Conservation (phyloP, 2,888 invertebrate species). For the Cantharis lateralis region DNA sequence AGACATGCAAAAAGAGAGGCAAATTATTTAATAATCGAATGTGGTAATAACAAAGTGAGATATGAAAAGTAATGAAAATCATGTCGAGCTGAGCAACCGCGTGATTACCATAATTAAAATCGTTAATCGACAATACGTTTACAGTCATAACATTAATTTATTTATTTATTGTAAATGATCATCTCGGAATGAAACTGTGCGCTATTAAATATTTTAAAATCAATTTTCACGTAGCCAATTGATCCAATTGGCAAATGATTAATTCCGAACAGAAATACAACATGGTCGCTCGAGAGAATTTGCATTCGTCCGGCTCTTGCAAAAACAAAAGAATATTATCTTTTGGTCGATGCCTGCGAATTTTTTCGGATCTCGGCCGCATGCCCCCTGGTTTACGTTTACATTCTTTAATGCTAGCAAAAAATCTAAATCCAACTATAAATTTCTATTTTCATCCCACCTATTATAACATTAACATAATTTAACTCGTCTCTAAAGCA, state of each 20-base stretch:
- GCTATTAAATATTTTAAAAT: neutral
- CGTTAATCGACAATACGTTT: slow-evolving; percentile 12
- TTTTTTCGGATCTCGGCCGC: neutral
- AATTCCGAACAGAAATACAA: too few species aligned
- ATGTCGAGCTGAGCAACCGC: slow-evolving; percentile 4
- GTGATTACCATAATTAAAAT: slow-evolving; percentile 18
- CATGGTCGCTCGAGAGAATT: too few species aligned
- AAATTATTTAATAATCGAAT: neutral
- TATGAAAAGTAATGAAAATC: neutral
- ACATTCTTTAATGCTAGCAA: neutral
- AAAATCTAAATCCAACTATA: neutral
- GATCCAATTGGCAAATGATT: neutral
- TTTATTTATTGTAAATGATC: slow-evolving; percentile 14
- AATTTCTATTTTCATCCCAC: neutral
- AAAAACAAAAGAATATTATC: too few species aligned
- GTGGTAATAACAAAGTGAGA: neutral
- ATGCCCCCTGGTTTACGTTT: neutral
- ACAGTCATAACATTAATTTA: slow-evolving; percentile 17
- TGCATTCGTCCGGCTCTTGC: too few species aligned
- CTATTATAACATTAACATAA: neutral
- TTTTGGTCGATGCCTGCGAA: neutral
- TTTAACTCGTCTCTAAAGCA: neutral
- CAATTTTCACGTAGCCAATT: neutral
- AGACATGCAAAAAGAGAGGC: neutral
- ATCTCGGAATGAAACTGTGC: slow-evolving; percentile 5